Conservation (phyloP, 1,140 invertebrate species). For the Oncopeltus fasciatus region DNA sequence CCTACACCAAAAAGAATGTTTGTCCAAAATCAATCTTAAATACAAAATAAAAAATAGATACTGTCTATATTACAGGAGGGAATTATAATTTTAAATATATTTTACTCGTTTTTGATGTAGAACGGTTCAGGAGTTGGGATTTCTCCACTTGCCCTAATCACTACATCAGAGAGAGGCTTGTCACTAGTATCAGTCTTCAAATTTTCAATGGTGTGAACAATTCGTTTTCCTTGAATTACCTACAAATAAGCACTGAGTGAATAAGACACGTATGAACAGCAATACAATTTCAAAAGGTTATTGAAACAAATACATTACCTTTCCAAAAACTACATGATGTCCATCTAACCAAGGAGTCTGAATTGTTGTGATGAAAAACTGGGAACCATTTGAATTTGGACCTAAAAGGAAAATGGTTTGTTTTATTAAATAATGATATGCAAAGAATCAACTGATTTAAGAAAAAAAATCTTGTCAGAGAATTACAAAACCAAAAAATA, state of each 20-base stretch:
- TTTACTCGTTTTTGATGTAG: slow-evolving; percentile 32
- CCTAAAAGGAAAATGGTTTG: too few relatives aligned
- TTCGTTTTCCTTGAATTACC: slow-evolving; percentile 64
- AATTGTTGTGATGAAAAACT: slow-evolving; percentile 89
- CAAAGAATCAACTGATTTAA: neutral
- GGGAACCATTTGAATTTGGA: slow-evolving; percentile 74
- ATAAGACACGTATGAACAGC: neutral
- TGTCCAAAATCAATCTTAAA: too few relatives aligned
- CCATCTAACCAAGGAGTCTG: slow-evolving; percentile 84
- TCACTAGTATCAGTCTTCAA: slow-evolving; percentile 60
- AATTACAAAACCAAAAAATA: neutral
- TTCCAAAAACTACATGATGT: slow-evolving; percentile 86
- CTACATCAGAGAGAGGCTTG: slow-evolving; percentile 45
- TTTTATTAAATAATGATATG: slow-evolving; percentile 19
- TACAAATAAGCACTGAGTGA: slow-evolving; percentile 25
- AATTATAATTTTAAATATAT: too few relatives aligned
- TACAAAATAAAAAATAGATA: too few relatives aligned
- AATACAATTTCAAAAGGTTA: neutral
- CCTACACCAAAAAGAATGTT: too few relatives aligned
- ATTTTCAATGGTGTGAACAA: slow-evolving; percentile 73
- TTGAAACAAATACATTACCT: slow-evolving; percentile 38
- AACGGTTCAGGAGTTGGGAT: slow-evolving; percentile 42
- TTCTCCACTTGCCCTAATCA: slow-evolving; percentile 46
- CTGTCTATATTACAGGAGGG: too few relatives aligned
- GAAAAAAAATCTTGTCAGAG: neutral